Evolutionary conservation across 2,888 invertebrate species (phyloP).

Genomic region (Lymantria monacha): DNA sequence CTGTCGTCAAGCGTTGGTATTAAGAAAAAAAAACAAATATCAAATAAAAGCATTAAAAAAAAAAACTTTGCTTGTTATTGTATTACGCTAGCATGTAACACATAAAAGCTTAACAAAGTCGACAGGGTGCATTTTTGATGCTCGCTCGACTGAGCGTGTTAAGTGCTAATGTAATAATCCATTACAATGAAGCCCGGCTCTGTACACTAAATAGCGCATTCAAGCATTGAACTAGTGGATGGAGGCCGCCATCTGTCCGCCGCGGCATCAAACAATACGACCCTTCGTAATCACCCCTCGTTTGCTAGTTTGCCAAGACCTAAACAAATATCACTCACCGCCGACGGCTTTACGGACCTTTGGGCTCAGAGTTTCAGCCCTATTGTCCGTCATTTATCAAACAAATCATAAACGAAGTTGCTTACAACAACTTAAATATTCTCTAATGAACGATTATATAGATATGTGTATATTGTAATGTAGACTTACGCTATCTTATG

Average conservation of each 20-base stretch:
- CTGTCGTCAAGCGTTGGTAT: slow-evolving; percentile 33
- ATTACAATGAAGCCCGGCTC: slow-evolving; percentile 78
- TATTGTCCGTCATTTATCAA: slow-evolving; percentile 43
- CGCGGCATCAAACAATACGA: slow-evolving; percentile 68
- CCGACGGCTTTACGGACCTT: slow-evolving; percentile 47
- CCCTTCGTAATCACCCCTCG: slow-evolving; percentile 72
- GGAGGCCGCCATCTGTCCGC: slow-evolving; percentile 75
- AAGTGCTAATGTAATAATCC: slow-evolving; percentile 82
- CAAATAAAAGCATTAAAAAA: slow-evolving; percentile 39
- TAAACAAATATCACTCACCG: slow-evolving; percentile 71
- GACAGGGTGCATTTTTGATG: slow-evolving; percentile 66
- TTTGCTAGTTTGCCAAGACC: slow-evolving; percentile 67
- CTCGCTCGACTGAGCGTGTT: slow-evolving; percentile 76
- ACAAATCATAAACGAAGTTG: slow-evolving; percentile 20
- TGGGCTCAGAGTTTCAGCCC: slow-evolving; percentile 23
- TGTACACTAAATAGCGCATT: slow-evolving; percentile 80
- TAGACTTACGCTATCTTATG: not conserved
- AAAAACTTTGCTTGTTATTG: slow-evolving; percentile 56
- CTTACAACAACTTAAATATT: slow-evolving; percentile 9
- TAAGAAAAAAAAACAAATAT: slow-evolving; percentile 37
- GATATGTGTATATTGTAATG: not conserved
- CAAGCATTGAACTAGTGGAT: slow-evolving; percentile 61
- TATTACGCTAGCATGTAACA: slow-evolving; percentile 55
- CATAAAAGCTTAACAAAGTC: slow-evolving; percentile 61
- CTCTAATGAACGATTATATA: not conserved